Base-by-base conservation (phyloP, 2,888 invertebrate species). In the Eudasyphora cyanicolor region DNA sequence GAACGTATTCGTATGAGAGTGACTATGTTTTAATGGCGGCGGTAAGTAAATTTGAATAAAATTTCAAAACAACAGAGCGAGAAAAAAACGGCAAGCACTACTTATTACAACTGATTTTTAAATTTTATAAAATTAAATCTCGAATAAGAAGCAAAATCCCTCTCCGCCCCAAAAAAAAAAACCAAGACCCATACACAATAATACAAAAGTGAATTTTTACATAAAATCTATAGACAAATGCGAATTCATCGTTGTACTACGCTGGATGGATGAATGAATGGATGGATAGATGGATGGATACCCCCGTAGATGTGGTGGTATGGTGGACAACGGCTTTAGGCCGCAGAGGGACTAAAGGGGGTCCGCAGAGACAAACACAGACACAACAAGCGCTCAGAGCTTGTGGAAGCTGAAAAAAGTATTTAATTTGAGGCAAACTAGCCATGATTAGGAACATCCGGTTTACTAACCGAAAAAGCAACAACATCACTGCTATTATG, bases 391-490 rank as follows among this genome's bases (percentile, higher is more conserved):
- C 67, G 71, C 57, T 21, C 54, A 83, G 74, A 78, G 77, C 70
- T 79, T 73, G 79, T 77, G 77, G 64, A 67, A 67, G 38, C 64
- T 64, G 64, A 82, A 75, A 79, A 85, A 88, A 88, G 88, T 89
- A 91, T 91, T 90, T 91, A 91, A 90, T 90, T 90, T 91, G 91
- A 91, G 87, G 89, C 90, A 91, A 91, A 91, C 91, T 91, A 91
- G 90, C 91, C 90, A 91, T 91, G 91, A 91, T 91, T 91, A 91
- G 91, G 90, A 89, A 90, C 91, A 91, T 91, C 91, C 91, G 91
- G 91, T 91, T 91, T 91, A 91, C 91, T 91, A 91, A 91, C 91
- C 91, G 91, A 91, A 91, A 90, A 90, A 91, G 86, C 75, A 73
- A 73, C 49, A 67, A 42, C 57, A 57, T 54, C 14, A 54, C 10